A percentile compares a stretch with the other conserved stretches of the same genome.
Conservation (phyloP, 2,888 invertebrate genomes). For the Drosophila austrosaltans region DNA sequence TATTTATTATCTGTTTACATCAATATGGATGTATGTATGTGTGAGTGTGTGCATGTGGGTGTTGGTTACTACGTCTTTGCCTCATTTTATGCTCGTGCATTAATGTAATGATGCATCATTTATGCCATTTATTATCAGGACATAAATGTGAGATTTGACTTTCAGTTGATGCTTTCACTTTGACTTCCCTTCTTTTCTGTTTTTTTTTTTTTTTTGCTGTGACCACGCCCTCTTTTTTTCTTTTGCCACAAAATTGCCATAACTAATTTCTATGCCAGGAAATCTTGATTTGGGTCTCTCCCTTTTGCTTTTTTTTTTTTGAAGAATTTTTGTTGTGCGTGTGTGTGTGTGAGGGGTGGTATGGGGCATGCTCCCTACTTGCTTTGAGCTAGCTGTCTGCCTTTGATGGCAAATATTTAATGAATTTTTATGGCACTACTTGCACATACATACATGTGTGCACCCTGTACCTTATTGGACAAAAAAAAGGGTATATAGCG, state of each 20-base stretch:
- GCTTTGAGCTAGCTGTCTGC: constrained; percentile 33
- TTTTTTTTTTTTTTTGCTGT: background rate
- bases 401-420: constrained; percentile 65
- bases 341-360: background rate
- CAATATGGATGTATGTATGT: constrained; percentile 17
- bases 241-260: constrained; percentile 32
- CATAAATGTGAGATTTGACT: constrained; percentile 73
- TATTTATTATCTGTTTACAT: constrained; percentile 63
- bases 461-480: background rate
- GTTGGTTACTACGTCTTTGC: constrained; percentile 1
- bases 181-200: background rate
- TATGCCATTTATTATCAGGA: constrained; percentile 77
- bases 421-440: constrained; percentile 71
- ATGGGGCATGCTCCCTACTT: constrained; percentile 3
- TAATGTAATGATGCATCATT: constrained; percentile 78
- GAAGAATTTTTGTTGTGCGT: constrained; percentile 8
- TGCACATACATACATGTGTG: constrained; percentile 4
- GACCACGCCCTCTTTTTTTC: constrained; percentile 11
- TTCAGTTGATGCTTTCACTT: constrained; percentile 6
- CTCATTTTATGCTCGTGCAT: constrained; percentile 67
- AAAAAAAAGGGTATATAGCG: background rate
- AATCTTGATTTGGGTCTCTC: constrained; percentile 25
- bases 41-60: constrained; percentile 20
- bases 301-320: constrained; percentile 43
- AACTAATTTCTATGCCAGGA: constrained; percentile 52